A percentile compares a stretch with the other conserved stretches of the same genome.
Conservation (phyloP, 2,113 vertebrate species). For the Crotalus helleri region DNA sequence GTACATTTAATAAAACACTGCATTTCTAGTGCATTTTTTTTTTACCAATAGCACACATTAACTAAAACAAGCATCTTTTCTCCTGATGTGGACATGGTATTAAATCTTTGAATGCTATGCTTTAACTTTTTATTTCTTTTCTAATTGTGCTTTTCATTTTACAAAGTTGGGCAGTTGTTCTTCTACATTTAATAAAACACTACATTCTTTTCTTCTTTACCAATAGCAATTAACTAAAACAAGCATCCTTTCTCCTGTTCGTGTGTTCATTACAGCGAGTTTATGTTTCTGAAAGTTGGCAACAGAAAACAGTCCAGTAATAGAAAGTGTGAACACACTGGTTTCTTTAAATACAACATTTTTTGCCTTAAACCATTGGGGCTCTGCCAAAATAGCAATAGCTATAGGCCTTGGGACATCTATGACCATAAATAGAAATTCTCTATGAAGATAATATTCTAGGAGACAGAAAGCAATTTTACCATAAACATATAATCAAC, state of each 20-base stretch:
- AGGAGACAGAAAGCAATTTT: slow-evolving; percentile 37
- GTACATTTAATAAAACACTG: background rate
- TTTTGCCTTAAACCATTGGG: background rate
- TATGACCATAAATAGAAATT: background rate
- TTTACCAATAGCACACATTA: too few relatives aligned
- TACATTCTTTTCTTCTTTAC: background rate
- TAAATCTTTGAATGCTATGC: background rate
- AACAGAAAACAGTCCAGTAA: background rate
- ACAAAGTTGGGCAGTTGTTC: background rate
- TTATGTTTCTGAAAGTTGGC: background rate
- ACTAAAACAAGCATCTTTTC: too few relatives aligned
- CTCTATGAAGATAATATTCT: slow-evolving; percentile 7
- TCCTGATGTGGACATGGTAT: background rate
- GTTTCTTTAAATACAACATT: background rate
- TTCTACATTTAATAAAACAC: background rate
- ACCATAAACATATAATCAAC: slow-evolving; percentile 48
- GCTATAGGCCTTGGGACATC: background rate
- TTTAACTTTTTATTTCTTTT: background rate
- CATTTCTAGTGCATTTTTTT: background rate
- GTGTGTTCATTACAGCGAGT: background rate
- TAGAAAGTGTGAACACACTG: background rate
- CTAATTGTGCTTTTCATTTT: background rate
- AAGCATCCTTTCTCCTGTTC: background rate
- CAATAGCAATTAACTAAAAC: background rate
- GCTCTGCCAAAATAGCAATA: background rate